phyloP scores from a whole-genome alignment of 2,113 vertebrate species.

The Myotis lucifugus region DNA sequence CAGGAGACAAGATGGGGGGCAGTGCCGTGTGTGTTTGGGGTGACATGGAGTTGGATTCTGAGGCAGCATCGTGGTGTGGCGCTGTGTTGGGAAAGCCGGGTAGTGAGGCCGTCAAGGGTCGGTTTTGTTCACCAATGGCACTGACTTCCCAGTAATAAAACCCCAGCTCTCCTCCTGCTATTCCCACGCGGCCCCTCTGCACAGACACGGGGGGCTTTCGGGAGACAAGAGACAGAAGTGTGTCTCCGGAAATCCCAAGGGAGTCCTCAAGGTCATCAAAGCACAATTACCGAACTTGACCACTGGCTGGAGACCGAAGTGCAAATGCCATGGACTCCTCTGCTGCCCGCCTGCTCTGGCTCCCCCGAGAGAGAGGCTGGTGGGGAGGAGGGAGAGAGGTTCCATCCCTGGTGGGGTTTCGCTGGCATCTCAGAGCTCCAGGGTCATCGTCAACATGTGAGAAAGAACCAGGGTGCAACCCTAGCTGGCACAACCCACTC shows the following conservation, averaged over 20 bases:
- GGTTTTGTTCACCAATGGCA: background rate
- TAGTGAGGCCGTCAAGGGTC: background rate
- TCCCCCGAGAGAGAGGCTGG: background rate
- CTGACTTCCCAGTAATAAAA: background rate
- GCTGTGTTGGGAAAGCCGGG: fast-evolving
- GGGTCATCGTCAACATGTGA: background rate
- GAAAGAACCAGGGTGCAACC: background rate
- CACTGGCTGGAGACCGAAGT: background rate
- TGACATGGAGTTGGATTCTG: fast-evolving
- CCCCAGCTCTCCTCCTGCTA: background rate
- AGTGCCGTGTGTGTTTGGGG: fast-evolving
- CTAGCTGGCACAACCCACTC: background rate
- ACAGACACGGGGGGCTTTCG: background rate
- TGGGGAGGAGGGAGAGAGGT: background rate
- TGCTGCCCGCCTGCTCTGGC: background rate
- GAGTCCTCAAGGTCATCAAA: background rate
- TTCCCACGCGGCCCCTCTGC: background rate
- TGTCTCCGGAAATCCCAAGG: background rate
- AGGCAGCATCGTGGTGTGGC: fast-evolving
- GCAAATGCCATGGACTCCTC: background rate
- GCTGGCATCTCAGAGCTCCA: background rate
- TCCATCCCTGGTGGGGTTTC: background rate
- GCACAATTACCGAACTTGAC: background rate
- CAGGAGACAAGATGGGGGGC: fast-evolving
- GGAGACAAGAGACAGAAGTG: background rate